Percentiles rank a stretch among this genome's conserved stretches.
phyloP scores from a whole-genome alignment of 1,140 invertebrate genomes.

The Polyergus mexicanus region DNA sequence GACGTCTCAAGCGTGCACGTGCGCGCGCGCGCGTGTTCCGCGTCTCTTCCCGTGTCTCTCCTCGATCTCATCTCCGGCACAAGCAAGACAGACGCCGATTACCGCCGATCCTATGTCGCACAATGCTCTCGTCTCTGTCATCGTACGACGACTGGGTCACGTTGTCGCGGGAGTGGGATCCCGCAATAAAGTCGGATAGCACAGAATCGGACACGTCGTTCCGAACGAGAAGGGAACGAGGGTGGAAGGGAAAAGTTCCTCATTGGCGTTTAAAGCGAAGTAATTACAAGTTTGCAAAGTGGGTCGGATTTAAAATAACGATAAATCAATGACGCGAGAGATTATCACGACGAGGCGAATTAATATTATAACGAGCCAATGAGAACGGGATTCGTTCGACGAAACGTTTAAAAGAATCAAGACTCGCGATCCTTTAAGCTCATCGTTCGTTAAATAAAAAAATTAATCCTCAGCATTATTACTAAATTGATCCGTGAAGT shows the following conservation, averaged over 20 bases:
- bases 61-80: slow-evolving; percentile 71
- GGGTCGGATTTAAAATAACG: slow-evolving; percentile 18
- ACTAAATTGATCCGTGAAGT: background rate
- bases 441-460: background rate
- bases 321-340: background rate
- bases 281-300: slow-evolving; percentile 35
- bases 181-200: slow-evolving; percentile 63
- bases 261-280: background rate
- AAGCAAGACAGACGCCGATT: slow-evolving; percentile 72
- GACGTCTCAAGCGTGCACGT: background rate
- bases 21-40: slow-evolving; percentile 12
- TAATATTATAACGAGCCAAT: background rate
- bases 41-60: slow-evolving; percentile 60
- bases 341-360: background rate
- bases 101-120: slow-evolving; percentile 67
- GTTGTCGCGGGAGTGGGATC: slow-evolving; percentile 70
- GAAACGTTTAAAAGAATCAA: background rate
- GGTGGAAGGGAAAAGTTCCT: background rate
- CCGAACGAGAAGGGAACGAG: background rate
- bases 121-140: slow-evolving; percentile 73
- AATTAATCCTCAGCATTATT: background rate
- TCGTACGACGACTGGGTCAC: slow-evolving; percentile 73
- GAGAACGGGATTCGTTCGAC: background rate
- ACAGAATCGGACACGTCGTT: background rate
- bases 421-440: background rate